These are phyloP conservation scores for Diplazon laetatorius DNA, from an alignment of 2,888 invertebrate species.

Conservation along the genomic window DNA sequence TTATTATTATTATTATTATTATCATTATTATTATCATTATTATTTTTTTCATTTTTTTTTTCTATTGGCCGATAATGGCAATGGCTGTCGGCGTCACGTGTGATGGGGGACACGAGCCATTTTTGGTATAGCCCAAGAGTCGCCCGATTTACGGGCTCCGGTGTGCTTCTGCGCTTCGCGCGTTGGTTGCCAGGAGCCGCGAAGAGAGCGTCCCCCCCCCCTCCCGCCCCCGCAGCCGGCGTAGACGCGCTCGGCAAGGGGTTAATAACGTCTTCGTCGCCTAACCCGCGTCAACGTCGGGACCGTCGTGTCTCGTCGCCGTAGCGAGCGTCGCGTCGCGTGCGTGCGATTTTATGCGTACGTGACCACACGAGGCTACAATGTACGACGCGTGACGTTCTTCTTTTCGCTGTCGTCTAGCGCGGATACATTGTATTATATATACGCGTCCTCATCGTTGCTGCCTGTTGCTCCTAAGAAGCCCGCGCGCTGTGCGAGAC, in stretches of 20 bases:
- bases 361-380: conserved; percentile 61
- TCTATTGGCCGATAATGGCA: conserved; percentile 63
- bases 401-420: conserved; percentile 19
- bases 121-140: conserved; percentile 72
- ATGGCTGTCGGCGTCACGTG: conserved; percentile 73
- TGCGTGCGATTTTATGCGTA: conserved; percentile 64
- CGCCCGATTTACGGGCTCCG: conserved; percentile 17
- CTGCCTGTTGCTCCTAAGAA: conserved; percentile 13
- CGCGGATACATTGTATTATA: no score
- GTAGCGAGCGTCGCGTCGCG: conserved; percentile 50
- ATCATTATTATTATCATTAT: no score
- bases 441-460: no score
- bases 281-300: conserved; percentile 17
- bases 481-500: conserved; percentile 36
- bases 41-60: no score
- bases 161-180: conserved; percentile 1
- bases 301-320: conserved; percentile 25
- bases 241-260: no score
- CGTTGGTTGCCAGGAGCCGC: no score
- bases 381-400: conserved; percentile 55
- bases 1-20: no score
- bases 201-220: no score
- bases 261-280: conserved; percentile 55
- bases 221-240: no score
- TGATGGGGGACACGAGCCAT: conserved; percentile 69